Evolutionary conservation across 2,113 vertebrate species (phyloP).

Genomic region (Phrynocephalus versicolor): DNA sequence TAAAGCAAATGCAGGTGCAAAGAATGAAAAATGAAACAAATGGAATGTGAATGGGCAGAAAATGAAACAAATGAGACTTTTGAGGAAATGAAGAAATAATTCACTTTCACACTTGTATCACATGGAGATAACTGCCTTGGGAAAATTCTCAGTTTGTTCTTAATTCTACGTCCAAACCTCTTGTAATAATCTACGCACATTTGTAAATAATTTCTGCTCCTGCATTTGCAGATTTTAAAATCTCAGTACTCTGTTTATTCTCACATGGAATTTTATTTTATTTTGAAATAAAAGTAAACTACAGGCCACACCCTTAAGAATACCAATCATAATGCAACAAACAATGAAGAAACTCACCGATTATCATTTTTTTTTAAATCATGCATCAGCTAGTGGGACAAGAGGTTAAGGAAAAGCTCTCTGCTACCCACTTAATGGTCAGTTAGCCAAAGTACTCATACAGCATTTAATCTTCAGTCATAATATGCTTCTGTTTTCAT

Average conservation of each 20-base stretch:
- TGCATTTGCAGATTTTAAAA: not conserved
- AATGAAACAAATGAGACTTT: not conserved
- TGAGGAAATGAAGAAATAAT: not conserved
- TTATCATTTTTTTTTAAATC: not conserved
- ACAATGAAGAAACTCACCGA: not conserved
- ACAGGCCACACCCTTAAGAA: not conserved
- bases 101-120: not conserved
- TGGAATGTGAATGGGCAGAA: not conserved
- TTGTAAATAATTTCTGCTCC: constrained; percentile 22
- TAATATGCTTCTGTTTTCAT: not conserved
- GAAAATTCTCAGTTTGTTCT: constrained; percentile 22
- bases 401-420: not conserved
- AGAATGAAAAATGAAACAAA: not conserved
- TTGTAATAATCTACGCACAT: not conserved
- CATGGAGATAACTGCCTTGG: not conserved
- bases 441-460: not conserved
- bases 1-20: not conserved
- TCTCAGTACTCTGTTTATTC: not conserved
- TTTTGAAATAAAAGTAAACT: not conserved
- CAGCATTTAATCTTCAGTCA: constrained; percentile 12
- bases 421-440: not conserved
- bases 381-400: not conserved
- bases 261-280: not conserved
- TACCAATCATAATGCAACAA: too few relatives aligned
- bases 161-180: constrained; percentile 27